A percentile compares a stretch with the other conserved stretches of the same genome.
Conservation (phyloP, 2,113 vertebrate species). For the Neofelis nebulosa region DNA sequence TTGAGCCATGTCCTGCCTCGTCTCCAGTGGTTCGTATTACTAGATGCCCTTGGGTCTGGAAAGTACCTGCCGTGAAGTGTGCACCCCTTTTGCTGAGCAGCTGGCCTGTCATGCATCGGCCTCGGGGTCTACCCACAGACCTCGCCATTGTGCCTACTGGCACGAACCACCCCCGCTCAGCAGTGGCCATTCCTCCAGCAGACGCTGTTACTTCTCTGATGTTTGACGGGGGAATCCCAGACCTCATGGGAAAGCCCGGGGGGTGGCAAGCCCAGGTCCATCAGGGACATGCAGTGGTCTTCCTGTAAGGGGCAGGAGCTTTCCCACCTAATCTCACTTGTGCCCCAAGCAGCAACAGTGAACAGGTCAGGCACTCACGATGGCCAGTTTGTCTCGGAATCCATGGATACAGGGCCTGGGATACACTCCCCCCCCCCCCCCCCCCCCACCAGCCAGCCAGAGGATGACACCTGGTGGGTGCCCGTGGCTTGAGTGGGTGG, state of each 20-base stretch:
- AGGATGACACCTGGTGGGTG: neutral
- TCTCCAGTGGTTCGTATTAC: neutral
- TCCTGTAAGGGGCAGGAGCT: neutral
- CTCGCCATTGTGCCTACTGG: neutral
- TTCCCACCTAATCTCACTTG: neutral
- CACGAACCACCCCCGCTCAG: neutral
- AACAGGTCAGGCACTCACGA: neutral
- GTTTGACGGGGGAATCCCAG: neutral
- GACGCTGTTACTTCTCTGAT: neutral
- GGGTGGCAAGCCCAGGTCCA: neutral
- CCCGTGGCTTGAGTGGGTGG: neutral
- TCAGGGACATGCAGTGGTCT: accelerated
- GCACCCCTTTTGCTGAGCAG: neutral
- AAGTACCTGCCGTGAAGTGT: accelerated
- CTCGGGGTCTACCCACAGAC: neutral
- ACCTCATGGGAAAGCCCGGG: neutral
- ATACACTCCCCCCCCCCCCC: too few species aligned
- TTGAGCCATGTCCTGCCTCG: neutral
- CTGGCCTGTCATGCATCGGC: neutral
- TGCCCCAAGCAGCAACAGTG: neutral
- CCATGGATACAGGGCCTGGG: neutral
- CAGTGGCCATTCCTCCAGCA: neutral
- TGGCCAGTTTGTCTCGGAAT: neutral
- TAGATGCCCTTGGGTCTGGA: neutral
- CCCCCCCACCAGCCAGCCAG: too few species aligned